A percentile compares a stretch with the other conserved stretches of the same genome.
phyloP scores from a whole-genome alignment of 1,140 invertebrate genomes.

The Drosophila yakuba region DNA sequence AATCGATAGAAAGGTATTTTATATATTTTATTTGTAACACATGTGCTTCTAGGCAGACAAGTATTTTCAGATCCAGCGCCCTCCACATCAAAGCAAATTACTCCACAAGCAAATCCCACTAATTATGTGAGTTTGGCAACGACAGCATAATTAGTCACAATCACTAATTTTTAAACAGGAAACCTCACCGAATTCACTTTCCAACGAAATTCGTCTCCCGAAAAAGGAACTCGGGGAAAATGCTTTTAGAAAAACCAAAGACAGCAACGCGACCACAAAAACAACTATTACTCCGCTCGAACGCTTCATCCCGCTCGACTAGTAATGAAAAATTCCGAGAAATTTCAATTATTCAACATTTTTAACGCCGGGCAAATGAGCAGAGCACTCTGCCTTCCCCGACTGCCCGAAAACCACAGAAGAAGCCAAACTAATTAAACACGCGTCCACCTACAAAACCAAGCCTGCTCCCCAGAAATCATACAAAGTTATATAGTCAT shows the following conservation, averaged over 20 bases:
- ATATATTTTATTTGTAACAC: too few relatives aligned
- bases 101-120: conserved; percentile 10
- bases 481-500: conserved; percentile 83
- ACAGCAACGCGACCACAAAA: conserved; percentile 70
- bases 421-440: conserved; percentile 75
- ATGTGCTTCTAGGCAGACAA: too few relatives aligned
- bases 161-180: conserved; percentile 48
- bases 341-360: conserved; percentile 83
- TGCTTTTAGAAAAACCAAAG: conserved; percentile 56
- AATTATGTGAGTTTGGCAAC: conserved; percentile 33
- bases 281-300: conserved; percentile 44
- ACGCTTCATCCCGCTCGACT: conserved; percentile 27
- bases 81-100: conserved; percentile 11
- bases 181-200: conserved; percentile 52
- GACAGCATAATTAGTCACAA: conserved; percentile 66
- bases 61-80: background rate
- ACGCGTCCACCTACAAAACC: conserved; percentile 75
- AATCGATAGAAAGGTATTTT: too few relatives aligned
- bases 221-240: conserved; percentile 5
- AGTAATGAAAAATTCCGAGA: conserved; percentile 75
- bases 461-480: conserved; percentile 60
- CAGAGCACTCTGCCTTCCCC: conserved; percentile 20
- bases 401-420: conserved; percentile 6
- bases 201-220: conserved; percentile 43
- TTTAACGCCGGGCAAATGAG: conserved; percentile 79